A percentile compares a stretch with the other conserved stretches of the same genome.
Conservation (phyloP, 2,888 invertebrate genomes). For the Eristalinus aeneus region DNA sequence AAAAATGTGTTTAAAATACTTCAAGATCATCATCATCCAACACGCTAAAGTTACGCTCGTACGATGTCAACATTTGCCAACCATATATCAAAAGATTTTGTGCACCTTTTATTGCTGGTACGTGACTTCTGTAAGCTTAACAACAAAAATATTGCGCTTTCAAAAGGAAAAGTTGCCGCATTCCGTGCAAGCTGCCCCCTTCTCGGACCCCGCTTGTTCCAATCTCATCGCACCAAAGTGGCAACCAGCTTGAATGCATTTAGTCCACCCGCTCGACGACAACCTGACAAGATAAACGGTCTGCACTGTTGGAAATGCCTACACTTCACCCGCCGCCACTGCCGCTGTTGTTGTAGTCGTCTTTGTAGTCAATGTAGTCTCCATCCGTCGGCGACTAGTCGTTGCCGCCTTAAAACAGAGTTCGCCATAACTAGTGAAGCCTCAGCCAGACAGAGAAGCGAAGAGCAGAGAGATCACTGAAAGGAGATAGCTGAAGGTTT, state of each 20-base stretch:
- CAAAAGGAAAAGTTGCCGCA: conserved; percentile 52
- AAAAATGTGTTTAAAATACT: conserved; percentile 60
- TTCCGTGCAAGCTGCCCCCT: conserved; percentile 1
- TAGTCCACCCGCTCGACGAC: conserved; percentile 53
- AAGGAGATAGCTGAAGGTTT: conserved; percentile 41
- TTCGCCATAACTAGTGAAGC: conserved; percentile 19
- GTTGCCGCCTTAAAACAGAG: background rate
- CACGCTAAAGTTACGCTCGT: conserved; percentile 33
- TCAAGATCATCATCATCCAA: conserved; percentile 54
- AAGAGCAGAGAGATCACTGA: conserved; percentile 38
- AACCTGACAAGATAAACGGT: conserved; percentile 58
- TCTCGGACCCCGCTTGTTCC: background rate
- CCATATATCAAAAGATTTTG: conserved; percentile 69
- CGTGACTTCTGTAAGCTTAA: conserved; percentile 61
- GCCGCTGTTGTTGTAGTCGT: background rate
- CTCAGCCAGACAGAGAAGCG: conserved; percentile 10
- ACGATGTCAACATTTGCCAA: conserved; percentile 61
- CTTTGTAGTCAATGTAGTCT: background rate
- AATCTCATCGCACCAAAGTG: conserved; percentile 20
- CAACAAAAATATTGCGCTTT: conserved; percentile 34
- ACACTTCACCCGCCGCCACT: conserved; percentile 16
- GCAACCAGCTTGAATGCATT: conserved; percentile 36
- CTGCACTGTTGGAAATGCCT: conserved; percentile 22
- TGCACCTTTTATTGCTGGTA: conserved; percentile 68
- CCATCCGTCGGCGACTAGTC: background rate